Evolutionary conservation across 53 echinoderm and acorn worm species (phyloP).

Genomic region (Hippasteria phrygiana): DNA sequence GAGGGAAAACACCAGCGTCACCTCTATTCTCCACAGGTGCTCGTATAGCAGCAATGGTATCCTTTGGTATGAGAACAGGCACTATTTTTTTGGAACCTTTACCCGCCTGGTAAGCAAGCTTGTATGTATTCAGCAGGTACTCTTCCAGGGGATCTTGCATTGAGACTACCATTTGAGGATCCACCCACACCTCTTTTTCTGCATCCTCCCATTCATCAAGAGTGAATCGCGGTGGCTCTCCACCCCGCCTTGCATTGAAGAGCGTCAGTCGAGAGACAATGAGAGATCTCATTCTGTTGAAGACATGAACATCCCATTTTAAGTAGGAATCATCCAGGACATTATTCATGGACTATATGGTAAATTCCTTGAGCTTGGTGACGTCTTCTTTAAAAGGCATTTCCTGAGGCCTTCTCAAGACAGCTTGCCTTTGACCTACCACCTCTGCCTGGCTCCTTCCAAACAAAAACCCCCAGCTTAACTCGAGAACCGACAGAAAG

Average conservation of each 20-base stretch:
- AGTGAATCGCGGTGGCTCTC: slow-evolving; percentile 48
- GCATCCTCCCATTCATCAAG: slow-evolving; percentile 64
- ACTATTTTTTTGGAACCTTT: slow-evolving; percentile 30
- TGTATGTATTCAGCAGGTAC: not conserved
- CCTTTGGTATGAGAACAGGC: not conserved
- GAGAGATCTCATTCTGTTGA: not conserved
- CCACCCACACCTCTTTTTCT: slow-evolving; percentile 19
- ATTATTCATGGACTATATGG: not conserved
- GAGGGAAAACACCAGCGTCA: not conserved
- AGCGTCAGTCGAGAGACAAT: slow-evolving; percentile 61
- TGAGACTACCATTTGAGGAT: not conserved
- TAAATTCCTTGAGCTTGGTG: not conserved
- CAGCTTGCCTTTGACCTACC: not conserved
- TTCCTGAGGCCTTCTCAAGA: not conserved
- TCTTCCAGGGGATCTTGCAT: slow-evolving; percentile 14
- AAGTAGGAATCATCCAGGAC: not conserved
- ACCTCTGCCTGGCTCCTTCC: not conserved
- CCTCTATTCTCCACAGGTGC: not conserved
- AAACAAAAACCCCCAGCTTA: not conserved
- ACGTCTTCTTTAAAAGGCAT: slow-evolving; percentile 11
- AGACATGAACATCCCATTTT: not conserved
- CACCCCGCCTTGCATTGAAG: slow-evolving; percentile 74
- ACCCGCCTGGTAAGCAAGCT: slow-evolving; percentile 12
- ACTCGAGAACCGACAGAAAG: not conserved
- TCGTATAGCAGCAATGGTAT: not conserved